Base-by-base conservation (phyloP, 2,888 invertebrate species). In the Apamea epomidion region DNA sequence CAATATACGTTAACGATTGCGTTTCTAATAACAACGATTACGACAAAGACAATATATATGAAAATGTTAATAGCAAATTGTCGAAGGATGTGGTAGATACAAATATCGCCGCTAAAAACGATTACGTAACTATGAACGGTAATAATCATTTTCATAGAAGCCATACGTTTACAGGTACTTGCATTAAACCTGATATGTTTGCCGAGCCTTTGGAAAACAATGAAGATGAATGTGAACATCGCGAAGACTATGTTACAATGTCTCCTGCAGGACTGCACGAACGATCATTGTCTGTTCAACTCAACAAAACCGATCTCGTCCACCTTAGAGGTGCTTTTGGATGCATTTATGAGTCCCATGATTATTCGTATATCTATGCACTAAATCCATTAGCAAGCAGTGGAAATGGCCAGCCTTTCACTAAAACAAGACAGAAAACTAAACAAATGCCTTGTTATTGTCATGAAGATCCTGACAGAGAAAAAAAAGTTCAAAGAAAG, bases 361-460 rank as follows among this genome's bases (percentile, higher is more conserved):
- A 94, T 70, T 91, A 93, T 73, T 85, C 90, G 25, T 94, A 94
- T 83, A 89, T 93, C 74, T 95, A 96, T 79, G 90, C 89, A 78
- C 70, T 95, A 67, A 92, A 94, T 87, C 92, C 91, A 1, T 82
- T 90, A 29, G 87, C 92, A 21, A 6, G 91, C 14, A 87, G 80
- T 32, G 91, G 91, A 32, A 86, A 92, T 78, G 91, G 76, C 42
- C 91, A 90, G 77, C 95, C 95, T 25, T 95, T 96, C 81, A 90
- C 90, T n/a, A 94, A 86, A 87, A 92, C 81, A 60, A 94, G 90
- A 91, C 88, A 91, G 76, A 91, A 89, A 83, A 90, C 89, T 58
- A 86, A 90, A 37, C 91, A 91, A 6, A 90, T 92, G 87, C 94
- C 94, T 29, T 96, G 96, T 87, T 94, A 92, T 88, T 95, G 96